A percentile compares a stretch with the other conserved stretches of the same genome.
Evolutionary conservation across 2,888 invertebrate genomes (phyloP).

Genomic region (Brachycybe producta): DNA sequence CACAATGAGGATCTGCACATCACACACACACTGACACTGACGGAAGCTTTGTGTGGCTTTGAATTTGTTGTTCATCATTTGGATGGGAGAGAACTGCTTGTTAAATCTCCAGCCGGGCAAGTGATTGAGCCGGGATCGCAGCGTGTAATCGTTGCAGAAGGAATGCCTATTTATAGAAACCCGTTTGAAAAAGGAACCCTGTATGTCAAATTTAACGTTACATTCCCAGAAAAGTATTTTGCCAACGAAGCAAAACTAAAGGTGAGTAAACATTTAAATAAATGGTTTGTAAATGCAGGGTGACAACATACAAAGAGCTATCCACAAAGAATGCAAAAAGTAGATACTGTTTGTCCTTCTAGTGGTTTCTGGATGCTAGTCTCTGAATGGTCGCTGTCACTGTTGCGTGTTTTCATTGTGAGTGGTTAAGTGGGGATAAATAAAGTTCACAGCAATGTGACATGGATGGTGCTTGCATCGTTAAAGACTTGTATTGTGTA

Average conservation of each 20-base stretch:
- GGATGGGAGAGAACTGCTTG: slow-evolving; percentile 68
- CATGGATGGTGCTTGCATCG: too few species aligned
- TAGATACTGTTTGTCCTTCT: too few species aligned
- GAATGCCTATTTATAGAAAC: slow-evolving; percentile 77
- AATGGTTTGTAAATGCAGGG: too few species aligned
- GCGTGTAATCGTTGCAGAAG: slow-evolving; percentile 59
- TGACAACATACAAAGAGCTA: too few species aligned
- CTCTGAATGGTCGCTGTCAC: too few species aligned
- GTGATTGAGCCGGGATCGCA: slow-evolving; percentile 63
- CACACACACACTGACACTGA: slow-evolving; percentile 59
- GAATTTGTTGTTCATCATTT: slow-evolving; percentile 71
- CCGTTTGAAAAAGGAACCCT: slow-evolving; percentile 78
- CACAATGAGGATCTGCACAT: slow-evolving; percentile 51
- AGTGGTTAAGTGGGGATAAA: too few species aligned
- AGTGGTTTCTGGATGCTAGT: too few species aligned
- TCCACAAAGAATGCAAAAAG: too few species aligned
- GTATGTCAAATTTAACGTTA: slow-evolving; percentile 70
- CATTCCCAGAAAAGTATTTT: slow-evolving; percentile 72
- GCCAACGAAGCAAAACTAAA: slow-evolving; percentile 46
- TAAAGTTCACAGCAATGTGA: too few species aligned
- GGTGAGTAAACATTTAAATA: too few species aligned
- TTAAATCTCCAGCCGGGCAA: slow-evolving; percentile 63
- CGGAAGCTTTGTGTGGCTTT: slow-evolving; percentile 85
- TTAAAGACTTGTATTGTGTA: too few species aligned
- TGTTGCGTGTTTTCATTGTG: too few species aligned